Conservation (phyloP, 2,113 vertebrate species). For the Nymphicus hollandicus region DNA sequence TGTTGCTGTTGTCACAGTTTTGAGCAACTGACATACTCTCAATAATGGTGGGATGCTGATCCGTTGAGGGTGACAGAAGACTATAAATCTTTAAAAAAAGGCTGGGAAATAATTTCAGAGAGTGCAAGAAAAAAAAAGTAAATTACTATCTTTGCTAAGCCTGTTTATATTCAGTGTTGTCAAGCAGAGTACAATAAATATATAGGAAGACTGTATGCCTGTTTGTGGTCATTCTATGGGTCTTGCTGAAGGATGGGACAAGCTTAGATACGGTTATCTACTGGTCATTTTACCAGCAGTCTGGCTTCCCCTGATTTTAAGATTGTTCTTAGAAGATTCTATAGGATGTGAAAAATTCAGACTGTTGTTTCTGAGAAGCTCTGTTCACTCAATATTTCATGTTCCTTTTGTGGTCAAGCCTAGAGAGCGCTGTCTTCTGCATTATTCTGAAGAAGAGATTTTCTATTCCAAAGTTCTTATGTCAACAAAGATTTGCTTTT, state of each 20-base stretch:
- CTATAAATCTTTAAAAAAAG: neutral
- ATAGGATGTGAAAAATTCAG: neutral
- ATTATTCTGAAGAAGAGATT: neutral
- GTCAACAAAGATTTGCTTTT: neutral
- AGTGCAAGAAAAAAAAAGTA: neutral
- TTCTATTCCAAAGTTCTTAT: neutral
- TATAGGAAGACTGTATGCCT: neutral
- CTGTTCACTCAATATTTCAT: neutral
- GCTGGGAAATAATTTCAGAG: neutral
- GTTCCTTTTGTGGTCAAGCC: neutral
- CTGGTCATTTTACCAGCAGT: neutral
- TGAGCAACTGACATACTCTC: neutral
- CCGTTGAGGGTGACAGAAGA: neutral
- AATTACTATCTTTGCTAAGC: neutral
- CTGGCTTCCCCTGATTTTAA: neutral
- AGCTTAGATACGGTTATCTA: neutral
- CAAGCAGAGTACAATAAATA: neutral
- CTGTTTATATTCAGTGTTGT: neutral
- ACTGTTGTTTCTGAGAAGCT: neutral
- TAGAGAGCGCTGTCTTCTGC: neutral
- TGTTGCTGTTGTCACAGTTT: neutral
- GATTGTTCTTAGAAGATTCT: neutral
- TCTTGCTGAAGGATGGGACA: neutral
- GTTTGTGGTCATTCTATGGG: neutral
- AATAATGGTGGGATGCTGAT: neutral